Percentiles rank a stretch among this genome's conserved stretches.
Conservation (phyloP, 2,888 invertebrate genomes). For the Amphiduros pacificus region DNA sequence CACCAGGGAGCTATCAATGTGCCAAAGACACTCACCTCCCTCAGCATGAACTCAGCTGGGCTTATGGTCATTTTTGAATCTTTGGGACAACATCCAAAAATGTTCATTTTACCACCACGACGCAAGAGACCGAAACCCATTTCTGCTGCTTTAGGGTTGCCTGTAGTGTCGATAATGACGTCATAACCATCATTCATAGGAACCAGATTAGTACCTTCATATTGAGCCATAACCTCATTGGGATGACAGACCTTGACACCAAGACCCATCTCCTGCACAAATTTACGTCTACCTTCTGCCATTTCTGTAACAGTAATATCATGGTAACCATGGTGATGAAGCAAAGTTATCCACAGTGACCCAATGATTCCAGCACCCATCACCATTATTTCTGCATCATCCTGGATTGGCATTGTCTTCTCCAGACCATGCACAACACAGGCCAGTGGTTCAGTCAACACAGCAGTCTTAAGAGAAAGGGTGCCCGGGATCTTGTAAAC, state of each 20-base stretch:
- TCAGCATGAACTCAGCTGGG: background rate
- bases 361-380: slow-evolving; percentile 21
- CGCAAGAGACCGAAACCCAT: background rate
- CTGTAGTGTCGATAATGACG: slow-evolving; percentile 1
- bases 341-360: slow-evolving; percentile 13
- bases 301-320: slow-evolving; percentile 13
- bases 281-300: background rate
- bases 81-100: background rate
- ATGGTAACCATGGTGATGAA: slow-evolving; percentile 15
- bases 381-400: slow-evolving; percentile 5
- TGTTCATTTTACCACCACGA: background rate
- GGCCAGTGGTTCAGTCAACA: background rate
- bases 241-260: slow-evolving; percentile 2
- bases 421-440: background rate
- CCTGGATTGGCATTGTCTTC: background rate
- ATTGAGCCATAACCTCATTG: background rate
- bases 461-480: background rate
- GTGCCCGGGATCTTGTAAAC: background rate
- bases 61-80: background rate
- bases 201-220: no score
- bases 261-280: background rate
- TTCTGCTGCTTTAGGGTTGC: background rate
- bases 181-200: background rate
- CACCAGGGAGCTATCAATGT: background rate
- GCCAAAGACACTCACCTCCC: background rate